A percentile compares a stretch with the other conserved stretches of the same genome.
These are phyloP conservation scores for Nebria salina DNA, from an alignment of 2,888 invertebrate species.

Conservation along the genomic window DNA sequence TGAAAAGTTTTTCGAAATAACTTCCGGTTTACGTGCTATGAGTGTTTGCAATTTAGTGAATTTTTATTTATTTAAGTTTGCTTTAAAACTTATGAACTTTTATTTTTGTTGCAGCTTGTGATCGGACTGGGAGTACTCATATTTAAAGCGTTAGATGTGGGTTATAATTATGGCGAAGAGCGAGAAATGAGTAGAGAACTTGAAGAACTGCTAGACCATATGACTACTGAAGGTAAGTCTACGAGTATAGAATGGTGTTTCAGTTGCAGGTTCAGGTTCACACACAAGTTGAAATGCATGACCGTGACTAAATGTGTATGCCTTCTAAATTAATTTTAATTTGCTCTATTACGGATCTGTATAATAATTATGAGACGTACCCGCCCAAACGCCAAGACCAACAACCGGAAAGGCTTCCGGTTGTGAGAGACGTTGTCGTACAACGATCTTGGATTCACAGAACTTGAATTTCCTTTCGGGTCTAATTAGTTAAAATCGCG, in stretches of 20 bases:
- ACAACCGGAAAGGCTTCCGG: conserved; percentile 1
- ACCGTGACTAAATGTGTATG: background rate
- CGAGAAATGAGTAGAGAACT: conserved; percentile 85
- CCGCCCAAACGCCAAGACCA: background rate
- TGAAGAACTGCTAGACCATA: conserved; percentile 84
- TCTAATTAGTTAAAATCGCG: background rate
- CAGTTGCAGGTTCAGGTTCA: too few species aligned
- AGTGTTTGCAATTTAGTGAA: too few species aligned
- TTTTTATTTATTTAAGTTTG: too few species aligned
- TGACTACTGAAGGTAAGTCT: conserved; percentile 76
- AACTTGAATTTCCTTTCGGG: background rate
- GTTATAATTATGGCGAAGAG: conserved; percentile 86
- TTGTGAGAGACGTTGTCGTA: background rate
- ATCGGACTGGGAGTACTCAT: conserved; percentile 84
- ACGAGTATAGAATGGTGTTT: too few species aligned
- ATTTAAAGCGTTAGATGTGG: conserved; percentile 90
- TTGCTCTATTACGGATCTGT: background rate
- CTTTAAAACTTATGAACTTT: too few species aligned
- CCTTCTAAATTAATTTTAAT: background rate
- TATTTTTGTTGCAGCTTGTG: conserved; percentile 72
- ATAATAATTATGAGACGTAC: background rate
- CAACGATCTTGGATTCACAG: background rate
- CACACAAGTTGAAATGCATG: conserved; percentile 50
- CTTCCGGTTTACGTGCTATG: too few species aligned
- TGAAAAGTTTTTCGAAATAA: too few species aligned